Conservation (phyloP, 1,140 invertebrate species). For the Mamestra configurata region DNA sequence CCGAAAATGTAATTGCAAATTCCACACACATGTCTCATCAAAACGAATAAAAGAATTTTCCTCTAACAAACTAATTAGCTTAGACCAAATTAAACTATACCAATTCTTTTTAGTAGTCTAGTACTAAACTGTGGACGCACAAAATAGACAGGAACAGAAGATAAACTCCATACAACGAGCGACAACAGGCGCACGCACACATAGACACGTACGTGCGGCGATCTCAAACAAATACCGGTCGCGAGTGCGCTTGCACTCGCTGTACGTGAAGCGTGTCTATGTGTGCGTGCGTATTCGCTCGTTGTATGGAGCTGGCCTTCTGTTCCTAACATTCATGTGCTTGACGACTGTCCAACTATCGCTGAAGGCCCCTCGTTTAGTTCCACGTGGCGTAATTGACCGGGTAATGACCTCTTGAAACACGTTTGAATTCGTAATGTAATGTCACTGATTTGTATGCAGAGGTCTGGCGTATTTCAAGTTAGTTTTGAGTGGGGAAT, state of each 20-base stretch:
- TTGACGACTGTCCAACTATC: slow-evolving; percentile 39
- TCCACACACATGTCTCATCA: neutral
- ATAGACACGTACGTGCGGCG: too few species aligned
- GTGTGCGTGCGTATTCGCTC: too few species aligned
- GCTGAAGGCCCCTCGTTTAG: slow-evolving; percentile 12
- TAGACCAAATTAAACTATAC: slow-evolving; percentile 1
- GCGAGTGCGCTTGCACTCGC: too few species aligned
- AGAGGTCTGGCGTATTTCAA: neutral
- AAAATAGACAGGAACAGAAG: too few species aligned
- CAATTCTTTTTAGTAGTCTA: slow-evolving; percentile 22
- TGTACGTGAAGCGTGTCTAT: too few species aligned
- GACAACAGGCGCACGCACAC: too few species aligned
- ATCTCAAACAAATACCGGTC: too few species aligned
- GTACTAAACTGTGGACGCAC: slow-evolving; percentile 9
- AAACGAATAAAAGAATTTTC: neutral
- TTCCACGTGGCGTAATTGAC: slow-evolving; percentile 27
- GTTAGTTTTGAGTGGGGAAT: neutral
- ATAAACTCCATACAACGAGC: too few species aligned
- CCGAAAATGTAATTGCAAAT: neutral
- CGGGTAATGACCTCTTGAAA: slow-evolving; percentile 31
- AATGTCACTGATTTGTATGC: slow-evolving; percentile 3
- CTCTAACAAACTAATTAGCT: neutral
- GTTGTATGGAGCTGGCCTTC: neutral
- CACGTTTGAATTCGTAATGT: slow-evolving; percentile 41
- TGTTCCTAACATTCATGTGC: neutral